Conservation (phyloP, 2,113 vertebrate genomes). For the Nyctereutes procyonoides region DNA sequence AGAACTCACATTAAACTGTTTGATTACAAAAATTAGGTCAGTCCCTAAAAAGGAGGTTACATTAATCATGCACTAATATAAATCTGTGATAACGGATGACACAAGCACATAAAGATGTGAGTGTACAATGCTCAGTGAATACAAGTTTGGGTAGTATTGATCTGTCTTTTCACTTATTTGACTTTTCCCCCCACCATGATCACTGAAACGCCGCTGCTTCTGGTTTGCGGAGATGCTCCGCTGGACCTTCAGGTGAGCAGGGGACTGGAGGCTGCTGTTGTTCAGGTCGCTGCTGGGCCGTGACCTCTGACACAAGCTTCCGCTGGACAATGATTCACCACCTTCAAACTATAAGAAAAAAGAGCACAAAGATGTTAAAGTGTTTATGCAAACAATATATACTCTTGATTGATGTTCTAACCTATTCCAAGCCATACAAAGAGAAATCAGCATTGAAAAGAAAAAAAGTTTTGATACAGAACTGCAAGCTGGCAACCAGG, state of each 20-base stretch:
- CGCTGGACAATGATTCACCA: slow-evolving; percentile 93
- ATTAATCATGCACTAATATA: background rate
- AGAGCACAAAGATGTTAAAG: background rate
- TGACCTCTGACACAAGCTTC: slow-evolving; percentile 93
- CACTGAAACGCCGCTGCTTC: slow-evolving; percentile 98
- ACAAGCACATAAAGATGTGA: slow-evolving; percentile 77
- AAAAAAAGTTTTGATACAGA: background rate
- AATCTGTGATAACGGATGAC: background rate
- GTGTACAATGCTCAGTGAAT: slow-evolving; percentile 76
- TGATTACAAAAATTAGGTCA: background rate
- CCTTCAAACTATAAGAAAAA: slow-evolving; percentile 92
- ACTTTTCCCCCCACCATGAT: slow-evolving; percentile 94
- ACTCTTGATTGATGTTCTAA: background rate
- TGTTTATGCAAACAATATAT: fast-evolving
- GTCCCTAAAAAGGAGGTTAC: background rate
- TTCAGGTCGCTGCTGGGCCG: slow-evolving; percentile 97
- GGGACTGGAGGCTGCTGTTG: slow-evolving; percentile 97
- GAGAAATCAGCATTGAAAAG: background rate
- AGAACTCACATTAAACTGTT: background rate
- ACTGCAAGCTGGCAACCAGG: background rate
- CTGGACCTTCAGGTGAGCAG: slow-evolving; percentile 97
- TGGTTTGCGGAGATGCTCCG: slow-evolving; percentile 98
- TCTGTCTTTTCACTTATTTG: slow-evolving; percentile 86
- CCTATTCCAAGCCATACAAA: background rate
- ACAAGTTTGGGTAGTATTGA: background rate